A percentile compares a stretch with the other conserved stretches of the same genome.
Evolutionary conservation across 2,888 invertebrate genomes (phyloP).

Genomic region (Anoplius nigerrimus): DNA sequence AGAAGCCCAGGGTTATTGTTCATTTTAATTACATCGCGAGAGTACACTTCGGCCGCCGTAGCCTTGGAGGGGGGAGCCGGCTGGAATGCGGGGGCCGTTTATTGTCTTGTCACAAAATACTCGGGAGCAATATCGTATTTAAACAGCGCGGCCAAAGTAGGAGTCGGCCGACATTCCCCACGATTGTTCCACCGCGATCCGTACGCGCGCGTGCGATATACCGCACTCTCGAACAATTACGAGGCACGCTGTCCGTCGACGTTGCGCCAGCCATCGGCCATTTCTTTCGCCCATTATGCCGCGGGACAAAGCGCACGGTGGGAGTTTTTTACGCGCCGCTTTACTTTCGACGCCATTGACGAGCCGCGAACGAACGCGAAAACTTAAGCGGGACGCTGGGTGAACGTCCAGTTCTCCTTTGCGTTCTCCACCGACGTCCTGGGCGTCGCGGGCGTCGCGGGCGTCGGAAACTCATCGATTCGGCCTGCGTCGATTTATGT

Average conservation of each 20-base stretch:
- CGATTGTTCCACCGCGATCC: background rate
- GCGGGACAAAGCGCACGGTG: too few species aligned
- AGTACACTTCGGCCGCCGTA: slow-evolving; percentile 13
- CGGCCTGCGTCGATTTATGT: too few species aligned
- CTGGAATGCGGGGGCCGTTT: slow-evolving; percentile 4
- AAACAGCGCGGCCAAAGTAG: background rate
- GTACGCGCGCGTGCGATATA: background rate
- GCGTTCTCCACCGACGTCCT: too few species aligned
- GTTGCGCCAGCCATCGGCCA: too few species aligned
- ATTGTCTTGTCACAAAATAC: slow-evolving; percentile 15
- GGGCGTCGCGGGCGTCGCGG: too few species aligned
- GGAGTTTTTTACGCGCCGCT: too few species aligned
- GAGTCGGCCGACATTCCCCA: background rate
- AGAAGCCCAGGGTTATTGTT: slow-evolving; percentile 41
- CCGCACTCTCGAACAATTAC: background rate
- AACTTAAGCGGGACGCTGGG: too few species aligned
- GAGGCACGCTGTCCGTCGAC: background rate
- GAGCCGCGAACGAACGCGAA: too few species aligned
- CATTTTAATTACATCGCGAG: slow-evolving; percentile 50
- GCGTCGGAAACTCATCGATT: too few species aligned
- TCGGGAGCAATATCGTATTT: slow-evolving; percentile 21
- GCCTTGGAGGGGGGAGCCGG: background rate
- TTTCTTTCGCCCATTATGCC: too few species aligned
- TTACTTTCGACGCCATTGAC: too few species aligned
- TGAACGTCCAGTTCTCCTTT: too few species aligned